Conservation (phyloP, 2,113 vertebrate species). For the Microtus richardsoni region DNA sequence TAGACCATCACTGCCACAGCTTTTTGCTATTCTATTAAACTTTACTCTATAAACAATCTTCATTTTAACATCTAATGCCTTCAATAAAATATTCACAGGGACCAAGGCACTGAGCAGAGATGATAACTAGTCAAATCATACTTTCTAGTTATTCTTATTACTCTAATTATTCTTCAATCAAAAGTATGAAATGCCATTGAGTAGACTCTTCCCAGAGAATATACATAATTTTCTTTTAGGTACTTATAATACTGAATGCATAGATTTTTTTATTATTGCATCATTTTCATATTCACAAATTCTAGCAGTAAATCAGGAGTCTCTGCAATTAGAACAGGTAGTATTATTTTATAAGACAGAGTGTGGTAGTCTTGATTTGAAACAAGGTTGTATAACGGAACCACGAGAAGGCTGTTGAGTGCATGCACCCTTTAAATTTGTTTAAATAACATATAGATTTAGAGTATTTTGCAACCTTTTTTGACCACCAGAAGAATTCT, state of each 20-base stretch:
- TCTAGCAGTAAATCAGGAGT: neutral
- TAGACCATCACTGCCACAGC: neutral
- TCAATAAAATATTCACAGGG: neutral
- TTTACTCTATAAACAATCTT: neutral
- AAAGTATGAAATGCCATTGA: neutral
- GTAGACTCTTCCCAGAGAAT: neutral
- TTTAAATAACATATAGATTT: neutral
- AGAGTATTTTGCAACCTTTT: neutral
- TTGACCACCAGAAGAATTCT: fast-evolving
- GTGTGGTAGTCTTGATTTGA: neutral
- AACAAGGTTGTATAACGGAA: neutral
- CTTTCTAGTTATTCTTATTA: neutral
- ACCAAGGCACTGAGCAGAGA: neutral
- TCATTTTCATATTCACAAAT: neutral
- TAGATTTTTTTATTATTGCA: neutral
- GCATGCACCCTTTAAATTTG: neutral
- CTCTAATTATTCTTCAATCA: neutral
- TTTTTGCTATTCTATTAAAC: neutral
- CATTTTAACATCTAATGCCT: neutral
- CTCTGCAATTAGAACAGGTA: neutral
- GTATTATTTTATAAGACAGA: neutral
- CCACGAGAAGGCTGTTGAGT: neutral
- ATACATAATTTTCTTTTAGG: neutral
- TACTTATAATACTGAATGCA: neutral
- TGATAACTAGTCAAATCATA: neutral